Conservation (phyloP, 2,888 invertebrate genomes). For the Andrena dorsata region DNA sequence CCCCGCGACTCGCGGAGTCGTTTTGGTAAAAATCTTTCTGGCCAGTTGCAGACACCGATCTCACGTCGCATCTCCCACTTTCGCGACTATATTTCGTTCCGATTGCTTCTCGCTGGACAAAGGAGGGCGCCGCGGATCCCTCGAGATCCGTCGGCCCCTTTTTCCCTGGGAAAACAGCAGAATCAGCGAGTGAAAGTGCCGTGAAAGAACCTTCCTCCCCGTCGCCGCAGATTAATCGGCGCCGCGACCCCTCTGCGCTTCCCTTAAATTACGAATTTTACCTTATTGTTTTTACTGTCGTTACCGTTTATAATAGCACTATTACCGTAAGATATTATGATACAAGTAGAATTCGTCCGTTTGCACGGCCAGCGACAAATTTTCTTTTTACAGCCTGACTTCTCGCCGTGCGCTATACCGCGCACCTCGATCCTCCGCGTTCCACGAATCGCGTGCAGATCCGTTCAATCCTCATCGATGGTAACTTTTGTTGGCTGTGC, state of each 20-base stretch:
- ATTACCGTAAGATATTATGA: slow-evolving; percentile 73
- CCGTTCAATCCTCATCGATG: not conserved
- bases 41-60: slow-evolving; percentile 48
- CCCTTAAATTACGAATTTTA: slow-evolving; percentile 66
- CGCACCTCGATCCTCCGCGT: slow-evolving; percentile 16
- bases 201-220: slow-evolving; percentile 32
- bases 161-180: slow-evolving; percentile 19
- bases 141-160: not conserved
- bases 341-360: slow-evolving; percentile 77
- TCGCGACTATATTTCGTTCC: not conserved
- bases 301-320: slow-evolving; percentile 73
- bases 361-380: slow-evolving; percentile 56
- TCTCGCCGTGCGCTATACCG: not conserved
- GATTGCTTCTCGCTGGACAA: not conserved
- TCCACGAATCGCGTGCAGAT: slow-evolving; percentile 14
- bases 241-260: slow-evolving; percentile 26
- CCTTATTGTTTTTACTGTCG: slow-evolving; percentile 74
- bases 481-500: not conserved
- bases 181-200: slow-evolving; percentile 26
- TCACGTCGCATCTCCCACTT: not conserved
- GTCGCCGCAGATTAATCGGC: slow-evolving; percentile 19
- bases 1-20: slow-evolving; percentile 64
- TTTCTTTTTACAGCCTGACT: slow-evolving; percentile 63
- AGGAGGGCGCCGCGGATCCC: not conserved
- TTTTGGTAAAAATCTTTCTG: slow-evolving; percentile 78